Evolutionary conservation across 2,797 vertebrate genomes (phyloP), one percentile per base, ranked within the genome.

Genomic region (Podarcis lilfordi): DNA sequence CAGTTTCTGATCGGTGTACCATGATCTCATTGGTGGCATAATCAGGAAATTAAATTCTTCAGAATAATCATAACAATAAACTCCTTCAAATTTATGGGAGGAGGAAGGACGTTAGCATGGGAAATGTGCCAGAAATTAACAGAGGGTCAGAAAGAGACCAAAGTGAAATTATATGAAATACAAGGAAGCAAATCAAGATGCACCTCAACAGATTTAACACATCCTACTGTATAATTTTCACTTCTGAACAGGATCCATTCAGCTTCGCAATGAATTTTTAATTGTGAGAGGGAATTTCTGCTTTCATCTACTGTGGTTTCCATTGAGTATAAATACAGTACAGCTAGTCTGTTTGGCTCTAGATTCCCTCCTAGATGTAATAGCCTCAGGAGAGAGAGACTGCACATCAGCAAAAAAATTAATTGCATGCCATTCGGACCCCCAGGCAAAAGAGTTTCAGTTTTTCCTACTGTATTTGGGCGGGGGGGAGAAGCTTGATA

Each of bases 241-340:
- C 77, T 80, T 84, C 45, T 59, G 32, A 59, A 80, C 45, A 72
- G 66, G 15, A 80, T 43, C n/a, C 37, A n/a, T 89, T 88, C 29
- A 43, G 21, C 27, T 84, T 59, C n/a, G 27, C 32, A 81, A 61
- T 59, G 35, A 61, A 25, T 64, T 75, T 74, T 45, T 32, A 8
- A 45, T 75, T 74, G 27, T 45, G 9, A 45, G 40, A 72, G n/a
- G 32, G 71, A 45, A 61, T 21, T 17, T 59, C 9, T 35, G 32
- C 19, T 45, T 61, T 77, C 37, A 72, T 32, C 25, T 86, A 29
- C 29, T 71, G 64, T 32, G 19, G 5, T 64, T 83, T 81, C 43
- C n/a, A 61, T 19, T 66, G 84, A 91, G 17, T 88, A 82, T 43
- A 68, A 91, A 84, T 1, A 55, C 11, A n/a, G 59, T 76, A 84